Percentiles rank a stretch among this genome's conserved stretches.
Conservation (phyloP, 2,888 invertebrate species). For the Agriopis marginaria region DNA sequence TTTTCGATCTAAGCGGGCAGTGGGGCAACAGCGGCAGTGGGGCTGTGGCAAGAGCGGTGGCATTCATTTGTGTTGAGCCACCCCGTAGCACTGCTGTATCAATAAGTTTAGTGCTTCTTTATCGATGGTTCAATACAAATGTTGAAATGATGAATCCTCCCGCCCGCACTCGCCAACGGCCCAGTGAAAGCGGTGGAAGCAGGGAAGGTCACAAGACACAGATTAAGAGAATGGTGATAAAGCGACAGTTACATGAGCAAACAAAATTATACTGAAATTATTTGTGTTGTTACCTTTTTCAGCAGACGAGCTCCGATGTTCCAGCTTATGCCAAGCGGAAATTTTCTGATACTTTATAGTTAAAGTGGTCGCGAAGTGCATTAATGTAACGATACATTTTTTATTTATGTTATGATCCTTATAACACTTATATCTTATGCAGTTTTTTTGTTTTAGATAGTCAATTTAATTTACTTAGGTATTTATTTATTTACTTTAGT, state of each 20-base stretch:
- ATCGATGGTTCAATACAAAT: too few relatives aligned
- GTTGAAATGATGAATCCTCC: too few relatives aligned
- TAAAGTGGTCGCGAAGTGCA: slow-evolving; percentile 25
- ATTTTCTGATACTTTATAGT: slow-evolving; percentile 38
- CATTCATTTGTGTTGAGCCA: too few relatives aligned
- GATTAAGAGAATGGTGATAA: slow-evolving; percentile 52
- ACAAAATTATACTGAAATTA: slow-evolving; percentile 34
- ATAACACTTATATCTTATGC: background rate
- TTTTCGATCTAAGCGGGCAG: background rate
- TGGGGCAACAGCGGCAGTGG: background rate
- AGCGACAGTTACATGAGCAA: slow-evolving; percentile 56
- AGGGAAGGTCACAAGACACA: slow-evolving; percentile 37
- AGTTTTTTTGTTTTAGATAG: too few relatives aligned
- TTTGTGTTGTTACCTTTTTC: slow-evolving; percentile 62
- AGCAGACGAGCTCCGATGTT: slow-evolving; percentile 53
- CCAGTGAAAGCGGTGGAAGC: slow-evolving; percentile 33
- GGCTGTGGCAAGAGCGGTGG: background rate
- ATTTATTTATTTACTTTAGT: too few relatives aligned
- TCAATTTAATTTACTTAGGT: too few relatives aligned
- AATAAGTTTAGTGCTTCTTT: too few relatives aligned
- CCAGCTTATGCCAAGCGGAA: slow-evolving; percentile 78
- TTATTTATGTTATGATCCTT: background rate
- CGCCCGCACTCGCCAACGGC: too few relatives aligned
- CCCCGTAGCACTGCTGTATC: too few relatives aligned
- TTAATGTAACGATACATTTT: background rate